These are phyloP conservation scores for Maccullochella peelii DNA, from an alignment of 2,113 vertebrate genomes.

Conservation along the genomic window DNA sequence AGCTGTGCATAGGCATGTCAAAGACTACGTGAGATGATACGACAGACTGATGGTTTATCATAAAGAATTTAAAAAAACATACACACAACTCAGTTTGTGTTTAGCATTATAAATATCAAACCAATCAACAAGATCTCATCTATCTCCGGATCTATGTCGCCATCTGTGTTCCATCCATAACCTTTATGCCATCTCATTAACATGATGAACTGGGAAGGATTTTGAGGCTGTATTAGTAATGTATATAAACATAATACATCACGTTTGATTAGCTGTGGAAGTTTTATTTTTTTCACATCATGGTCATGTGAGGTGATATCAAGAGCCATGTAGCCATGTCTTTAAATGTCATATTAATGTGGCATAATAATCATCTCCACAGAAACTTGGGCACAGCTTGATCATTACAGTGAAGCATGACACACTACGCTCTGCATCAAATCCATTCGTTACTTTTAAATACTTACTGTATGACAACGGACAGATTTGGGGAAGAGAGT, in stretches of 20 bases:
- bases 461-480: too few species aligned
- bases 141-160: neutral
- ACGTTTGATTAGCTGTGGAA: neutral
- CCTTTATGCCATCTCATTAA: neutral
- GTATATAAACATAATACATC: neutral
- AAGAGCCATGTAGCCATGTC: neutral
- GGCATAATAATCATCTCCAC: neutral
- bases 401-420: neutral
- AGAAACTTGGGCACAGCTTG: neutral
- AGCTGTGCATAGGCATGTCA: slow-evolving; percentile 40
- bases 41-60: slow-evolving; percentile 37
- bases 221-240: neutral
- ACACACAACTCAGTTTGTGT: neutral
- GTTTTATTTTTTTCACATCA: neutral
- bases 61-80: slow-evolving; percentile 9
- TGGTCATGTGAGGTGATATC: neutral
- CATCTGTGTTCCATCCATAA: neutral
- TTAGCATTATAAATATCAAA: slow-evolving; percentile 22
- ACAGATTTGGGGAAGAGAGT: too few species aligned
- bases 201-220: neutral
- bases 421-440: neutral
- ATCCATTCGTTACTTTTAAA: too few species aligned
- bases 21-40: slow-evolving; percentile 8
- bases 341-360: neutral
- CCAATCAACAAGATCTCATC: slow-evolving; percentile 17